These are phyloP conservation scores for Graptemys geographica DNA, from an alignment of 2,797 vertebrate species.

Conservation along the genomic window DNA sequence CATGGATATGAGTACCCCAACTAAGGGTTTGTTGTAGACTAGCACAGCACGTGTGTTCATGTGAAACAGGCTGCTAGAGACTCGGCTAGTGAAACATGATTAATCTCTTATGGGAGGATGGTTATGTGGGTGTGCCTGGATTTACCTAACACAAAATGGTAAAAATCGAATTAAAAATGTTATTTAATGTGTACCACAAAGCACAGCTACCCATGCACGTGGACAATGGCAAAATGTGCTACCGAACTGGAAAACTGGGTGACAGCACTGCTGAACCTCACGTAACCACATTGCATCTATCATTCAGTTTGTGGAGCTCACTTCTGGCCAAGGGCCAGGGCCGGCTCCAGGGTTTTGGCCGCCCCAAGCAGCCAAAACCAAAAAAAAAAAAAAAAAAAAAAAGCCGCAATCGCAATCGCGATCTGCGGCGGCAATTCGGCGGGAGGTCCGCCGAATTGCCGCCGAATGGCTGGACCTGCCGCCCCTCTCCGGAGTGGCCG, in stretches of 20 bases:
- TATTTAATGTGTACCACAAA: not conserved
- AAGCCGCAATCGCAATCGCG: no score
- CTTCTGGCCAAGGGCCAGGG: not conserved
- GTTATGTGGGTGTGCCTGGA: not conserved
- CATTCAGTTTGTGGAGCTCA: not conserved
- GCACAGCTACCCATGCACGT: not conserved
- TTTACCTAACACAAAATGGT: not conserved
- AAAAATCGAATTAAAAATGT: not conserved
- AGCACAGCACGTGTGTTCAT: not conserved
- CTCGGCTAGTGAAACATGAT: not conserved
- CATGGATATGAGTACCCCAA: not conserved
- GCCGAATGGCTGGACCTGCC: no score
- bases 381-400: no score
- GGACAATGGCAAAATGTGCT: not conserved
- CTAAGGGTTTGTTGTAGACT: not conserved
- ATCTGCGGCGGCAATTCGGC: no score
- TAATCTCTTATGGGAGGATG: not conserved
- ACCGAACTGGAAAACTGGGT: not conserved
- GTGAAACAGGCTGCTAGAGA: not conserved
- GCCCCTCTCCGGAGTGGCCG: no score
- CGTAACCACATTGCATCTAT: not conserved
- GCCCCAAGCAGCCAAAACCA: no score
- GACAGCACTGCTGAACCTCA: fast-evolving
- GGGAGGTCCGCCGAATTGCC: no score
- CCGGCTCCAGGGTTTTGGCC: no score